Evolutionary conservation across 2,797 vertebrate genomes (phyloP).

Genomic region (Eidolon dupreanum): DNA sequence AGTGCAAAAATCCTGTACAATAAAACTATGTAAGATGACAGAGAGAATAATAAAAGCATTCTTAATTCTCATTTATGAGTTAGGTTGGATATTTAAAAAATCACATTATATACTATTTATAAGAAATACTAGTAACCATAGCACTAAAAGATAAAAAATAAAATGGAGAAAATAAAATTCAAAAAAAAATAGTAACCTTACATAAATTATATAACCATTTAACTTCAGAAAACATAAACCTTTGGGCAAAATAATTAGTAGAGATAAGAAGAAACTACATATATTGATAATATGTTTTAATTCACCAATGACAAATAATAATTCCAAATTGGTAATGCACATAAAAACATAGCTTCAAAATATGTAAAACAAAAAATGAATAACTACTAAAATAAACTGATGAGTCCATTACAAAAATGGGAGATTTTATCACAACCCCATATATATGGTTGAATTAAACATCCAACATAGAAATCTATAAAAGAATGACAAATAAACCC

Average conservation of each 20-base stretch:
- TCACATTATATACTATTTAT: neutral
- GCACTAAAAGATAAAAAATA: neutral
- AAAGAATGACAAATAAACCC: neutral
- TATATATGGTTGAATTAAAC: neutral
- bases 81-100: neutral
- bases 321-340: neutral
- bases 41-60: neutral
- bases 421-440: neutral
- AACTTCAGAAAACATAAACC: neutral
- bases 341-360: neutral
- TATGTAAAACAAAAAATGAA: neutral
- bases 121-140: neutral
- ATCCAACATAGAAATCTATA: neutral
- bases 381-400: neutral
- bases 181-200: neutral
- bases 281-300: neutral
- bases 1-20: neutral
- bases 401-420: neutral
- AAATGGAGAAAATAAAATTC: neutral
- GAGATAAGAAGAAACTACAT: neutral
- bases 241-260: neutral
- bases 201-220: neutral
- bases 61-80: neutral
- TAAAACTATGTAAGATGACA: neutral
- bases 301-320: neutral